These are phyloP conservation scores for Tanypteryx hageni DNA, from an alignment of 2,888 invertebrate species.

Conservation along the genomic window DNA sequence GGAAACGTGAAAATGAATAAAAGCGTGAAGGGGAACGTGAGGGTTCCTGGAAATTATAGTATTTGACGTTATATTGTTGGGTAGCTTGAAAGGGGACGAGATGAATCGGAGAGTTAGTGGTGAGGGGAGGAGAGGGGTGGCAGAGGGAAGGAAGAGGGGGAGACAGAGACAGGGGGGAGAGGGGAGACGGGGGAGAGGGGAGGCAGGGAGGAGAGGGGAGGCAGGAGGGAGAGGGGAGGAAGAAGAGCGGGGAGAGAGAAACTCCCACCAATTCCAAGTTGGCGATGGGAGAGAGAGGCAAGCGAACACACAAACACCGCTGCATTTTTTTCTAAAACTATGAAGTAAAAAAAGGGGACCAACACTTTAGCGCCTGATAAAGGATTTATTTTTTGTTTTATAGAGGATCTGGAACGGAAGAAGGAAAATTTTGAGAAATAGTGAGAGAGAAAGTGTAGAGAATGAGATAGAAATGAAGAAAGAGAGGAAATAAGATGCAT, in stretches of 20 bases:
- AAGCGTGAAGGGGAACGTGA: background rate
- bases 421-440: too few species aligned
- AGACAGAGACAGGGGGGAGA: background rate
- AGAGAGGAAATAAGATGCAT: too few species aligned
- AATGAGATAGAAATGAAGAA: too few species aligned
- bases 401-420: too few species aligned
- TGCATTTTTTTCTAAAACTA: too few species aligned
- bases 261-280: too few species aligned
- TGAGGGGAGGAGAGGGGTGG: background rate
- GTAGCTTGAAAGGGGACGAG: background rate
- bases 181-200: background rate
- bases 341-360: too few species aligned
- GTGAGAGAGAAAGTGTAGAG: too few species aligned
- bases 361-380: too few species aligned
- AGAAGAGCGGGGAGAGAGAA: background rate
- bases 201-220: background rate
- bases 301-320: too few species aligned
- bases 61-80: background rate
- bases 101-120: background rate
- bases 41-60: background rate
- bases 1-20: constrained; percentile 4
- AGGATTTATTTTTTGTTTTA: too few species aligned
- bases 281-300: too few species aligned
- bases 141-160: background rate
- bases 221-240: background rate